A percentile compares a stretch with the other conserved stretches of the same genome.
Conservation (phyloP, 1,140 invertebrate species). For the Drosophila tani region DNA sequence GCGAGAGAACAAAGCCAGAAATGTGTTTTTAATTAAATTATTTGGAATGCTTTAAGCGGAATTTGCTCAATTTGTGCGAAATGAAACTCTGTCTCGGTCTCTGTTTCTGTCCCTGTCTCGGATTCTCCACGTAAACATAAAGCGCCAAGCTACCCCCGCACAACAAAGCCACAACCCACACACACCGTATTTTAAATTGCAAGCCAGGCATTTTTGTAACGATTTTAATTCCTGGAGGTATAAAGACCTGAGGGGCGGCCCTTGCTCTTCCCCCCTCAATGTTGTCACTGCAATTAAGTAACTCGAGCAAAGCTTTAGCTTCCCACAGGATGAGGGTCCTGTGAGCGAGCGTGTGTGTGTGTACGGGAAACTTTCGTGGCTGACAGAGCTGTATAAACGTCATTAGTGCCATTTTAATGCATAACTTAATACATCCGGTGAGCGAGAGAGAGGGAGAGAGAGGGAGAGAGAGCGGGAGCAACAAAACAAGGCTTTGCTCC, state of each 20-base stretch:
- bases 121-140: conserved; percentile 16
- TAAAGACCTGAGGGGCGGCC: not conserved
- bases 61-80: conserved; percentile 53
- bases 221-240: conserved; percentile 15
- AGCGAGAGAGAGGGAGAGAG: not conserved
- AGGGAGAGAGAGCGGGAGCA: not conserved
- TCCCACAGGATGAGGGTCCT: conserved; percentile 12
- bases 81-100: not conserved
- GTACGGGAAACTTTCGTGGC: conserved; percentile 36
- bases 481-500: not conserved
- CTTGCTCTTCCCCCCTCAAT: conserved; percentile 51
- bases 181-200: conserved; percentile 39
- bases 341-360: conserved; percentile 17
- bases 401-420: conserved; percentile 78
- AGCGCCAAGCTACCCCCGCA: conserved; percentile 40
- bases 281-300: conserved; percentile 78
- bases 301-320: conserved; percentile 48
- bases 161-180: conserved; percentile 20
- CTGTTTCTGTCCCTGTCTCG: not conserved
- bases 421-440: conserved; percentile 64
- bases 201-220: conserved; percentile 53
- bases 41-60: conserved; percentile 67
- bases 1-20: conserved; percentile 25
- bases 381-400: conserved; percentile 69
- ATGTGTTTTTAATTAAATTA: conserved; percentile 79